Conservation (phyloP, 2,797 vertebrate genomes). For the Selene dorsalis region DNA sequence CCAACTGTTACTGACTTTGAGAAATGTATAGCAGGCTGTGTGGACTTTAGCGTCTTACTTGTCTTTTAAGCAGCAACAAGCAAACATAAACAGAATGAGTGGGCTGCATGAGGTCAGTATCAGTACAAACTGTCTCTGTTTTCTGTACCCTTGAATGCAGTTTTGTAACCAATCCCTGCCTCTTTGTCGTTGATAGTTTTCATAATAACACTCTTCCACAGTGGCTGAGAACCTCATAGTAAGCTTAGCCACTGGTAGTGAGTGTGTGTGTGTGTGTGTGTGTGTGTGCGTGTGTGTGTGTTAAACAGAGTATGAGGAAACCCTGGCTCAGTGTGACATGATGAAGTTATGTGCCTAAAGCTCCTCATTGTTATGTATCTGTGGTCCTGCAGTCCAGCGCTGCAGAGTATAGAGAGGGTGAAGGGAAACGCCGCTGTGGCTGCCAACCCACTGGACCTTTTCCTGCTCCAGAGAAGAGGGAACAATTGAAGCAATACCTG, state of each 20-base stretch:
- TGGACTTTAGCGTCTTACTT: neutral
- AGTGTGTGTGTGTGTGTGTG: conserved; percentile 53
- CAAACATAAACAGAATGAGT: neutral
- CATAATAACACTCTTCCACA: neutral
- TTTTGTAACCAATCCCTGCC: conserved; percentile 19
- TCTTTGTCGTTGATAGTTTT: conserved; percentile 21
- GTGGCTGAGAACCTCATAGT: conserved; percentile 45
- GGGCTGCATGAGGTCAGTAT: neutral
- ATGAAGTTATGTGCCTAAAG: conserved; percentile 72
- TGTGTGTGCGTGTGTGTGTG: conserved; percentile 46
- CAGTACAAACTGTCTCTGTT: neutral
- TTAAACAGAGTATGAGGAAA: conserved; percentile 65
- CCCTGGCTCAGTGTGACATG: conserved; percentile 62
- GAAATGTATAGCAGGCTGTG: neutral
- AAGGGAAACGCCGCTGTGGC: conserved; percentile 28
- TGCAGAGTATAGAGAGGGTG: conserved; percentile 43
- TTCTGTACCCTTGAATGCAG: neutral
- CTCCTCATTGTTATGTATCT: conserved; percentile 77
- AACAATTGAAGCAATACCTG: conserved; percentile 59
- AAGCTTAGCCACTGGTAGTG: conserved; percentile 46
- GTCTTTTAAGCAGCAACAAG: neutral
- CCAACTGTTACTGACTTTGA: neutral
- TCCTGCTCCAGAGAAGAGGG: conserved; percentile 47
- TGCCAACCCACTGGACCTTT: conserved; percentile 58
- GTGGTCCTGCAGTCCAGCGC: conserved; percentile 59